Conservation (phyloP, 2,888 invertebrate species). For the Raillietiella orientalis region DNA sequence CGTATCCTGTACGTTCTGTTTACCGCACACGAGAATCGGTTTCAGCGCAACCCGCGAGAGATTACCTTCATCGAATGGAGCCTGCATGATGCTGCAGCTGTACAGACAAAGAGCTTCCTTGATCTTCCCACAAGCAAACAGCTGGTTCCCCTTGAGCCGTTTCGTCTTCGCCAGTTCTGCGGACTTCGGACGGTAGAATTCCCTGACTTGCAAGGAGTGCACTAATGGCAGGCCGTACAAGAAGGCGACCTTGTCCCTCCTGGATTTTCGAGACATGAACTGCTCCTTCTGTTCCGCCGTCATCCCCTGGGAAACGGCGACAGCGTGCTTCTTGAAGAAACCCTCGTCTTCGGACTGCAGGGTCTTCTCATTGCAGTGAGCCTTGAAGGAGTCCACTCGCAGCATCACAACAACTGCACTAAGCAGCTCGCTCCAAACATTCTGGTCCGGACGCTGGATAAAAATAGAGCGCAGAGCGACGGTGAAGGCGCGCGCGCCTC, state of each 20-base stretch:
- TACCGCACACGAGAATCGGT: no score
- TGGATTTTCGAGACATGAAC: constrained; percentile 18
- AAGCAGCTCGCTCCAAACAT: no score
- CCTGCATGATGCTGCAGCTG: constrained; percentile 36
- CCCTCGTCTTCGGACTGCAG: constrained; percentile 37
- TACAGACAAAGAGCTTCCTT: constrained; percentile 22
- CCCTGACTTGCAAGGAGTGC: constrained; percentile 2
- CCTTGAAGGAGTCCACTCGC: no score
- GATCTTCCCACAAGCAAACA: constrained; percentile 15
- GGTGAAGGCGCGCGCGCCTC: no score
- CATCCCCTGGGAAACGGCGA: constrained; percentile 16
- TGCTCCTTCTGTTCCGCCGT: constrained; percentile 16
- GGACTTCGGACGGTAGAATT: constrained; percentile 8
- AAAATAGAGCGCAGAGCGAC: no score
- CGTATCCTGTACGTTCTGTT: no score
- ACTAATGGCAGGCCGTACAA: constrained; percentile 3
- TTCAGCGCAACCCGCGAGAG: no score
- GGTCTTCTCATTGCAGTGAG: constrained; percentile 35
- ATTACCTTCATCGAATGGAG: constrained; percentile 16
- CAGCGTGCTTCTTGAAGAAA: constrained; percentile 32
- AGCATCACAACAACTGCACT: no score
- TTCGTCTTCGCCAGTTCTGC: constrained; percentile 22
- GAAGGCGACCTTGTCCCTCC: constrained; percentile 9
- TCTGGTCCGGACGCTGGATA: no score
- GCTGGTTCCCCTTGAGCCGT: constrained; percentile 24